These are phyloP conservation scores for Omphaloscelis lunosa DNA, from an alignment of 2,888 invertebrate genomes.

Conservation along the genomic window DNA sequence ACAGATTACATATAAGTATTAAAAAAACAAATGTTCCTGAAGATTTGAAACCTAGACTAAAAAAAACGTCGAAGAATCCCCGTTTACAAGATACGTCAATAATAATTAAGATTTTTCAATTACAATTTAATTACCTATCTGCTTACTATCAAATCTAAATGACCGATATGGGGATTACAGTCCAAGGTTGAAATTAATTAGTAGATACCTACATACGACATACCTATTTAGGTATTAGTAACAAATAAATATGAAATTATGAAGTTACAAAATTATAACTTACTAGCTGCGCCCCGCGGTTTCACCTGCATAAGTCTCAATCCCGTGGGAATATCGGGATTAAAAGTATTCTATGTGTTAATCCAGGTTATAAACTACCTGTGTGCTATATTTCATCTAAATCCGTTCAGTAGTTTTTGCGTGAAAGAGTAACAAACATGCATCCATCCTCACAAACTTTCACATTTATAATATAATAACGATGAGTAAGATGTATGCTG, in stretches of 20 bases:
- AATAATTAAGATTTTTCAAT: not conserved
- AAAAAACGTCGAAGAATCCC: not conserved
- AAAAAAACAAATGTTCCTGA: not conserved
- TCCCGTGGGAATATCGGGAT: too few relatives aligned
- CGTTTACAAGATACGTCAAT: not conserved
- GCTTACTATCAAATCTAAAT: slow-evolving; percentile 12
- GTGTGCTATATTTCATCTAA: too few relatives aligned
- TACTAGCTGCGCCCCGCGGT: too few relatives aligned
- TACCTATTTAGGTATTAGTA: not conserved
- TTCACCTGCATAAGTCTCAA: too few relatives aligned
- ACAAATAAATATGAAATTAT: not conserved
- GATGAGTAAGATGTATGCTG: too few relatives aligned
- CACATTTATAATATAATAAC: too few relatives aligned
- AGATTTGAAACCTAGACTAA: not conserved
- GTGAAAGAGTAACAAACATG: too few relatives aligned
- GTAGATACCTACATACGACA: not conserved
- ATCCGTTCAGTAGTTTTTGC: too few relatives aligned
- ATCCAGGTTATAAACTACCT: too few relatives aligned
- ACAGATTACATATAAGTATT: not conserved
- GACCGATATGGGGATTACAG: slow-evolving; percentile 52
- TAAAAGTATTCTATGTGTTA: too few relatives aligned
- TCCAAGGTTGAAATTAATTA: slow-evolving; percentile 29
- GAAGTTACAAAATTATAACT: not conserved
- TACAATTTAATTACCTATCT: not conserved
- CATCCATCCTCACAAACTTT: too few relatives aligned